These are phyloP conservation scores for Archaeoteleia sp. DNA, from an alignment of 2,888 invertebrate genomes.

Conservation along the genomic window DNA sequence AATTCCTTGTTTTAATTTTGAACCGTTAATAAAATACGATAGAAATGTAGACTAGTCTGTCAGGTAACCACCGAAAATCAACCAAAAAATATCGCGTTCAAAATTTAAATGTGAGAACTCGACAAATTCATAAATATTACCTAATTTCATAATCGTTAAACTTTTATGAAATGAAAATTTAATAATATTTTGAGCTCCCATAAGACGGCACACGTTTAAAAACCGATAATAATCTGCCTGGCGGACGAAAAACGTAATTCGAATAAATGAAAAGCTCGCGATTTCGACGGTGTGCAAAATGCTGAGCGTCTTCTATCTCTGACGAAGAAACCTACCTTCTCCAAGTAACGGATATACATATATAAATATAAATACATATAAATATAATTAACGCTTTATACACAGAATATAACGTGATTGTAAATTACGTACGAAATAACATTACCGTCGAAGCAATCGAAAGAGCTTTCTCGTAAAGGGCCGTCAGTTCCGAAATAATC, in stretches of 20 bases:
- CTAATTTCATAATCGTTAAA: too few species aligned
- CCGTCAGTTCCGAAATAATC: constrained; percentile 50
- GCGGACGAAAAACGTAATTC: constrained; percentile 34
- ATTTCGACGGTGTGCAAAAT: constrained; percentile 30
- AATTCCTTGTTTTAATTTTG: too few species aligned
- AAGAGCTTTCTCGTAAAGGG: constrained; percentile 51
- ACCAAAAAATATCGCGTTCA: not conserved
- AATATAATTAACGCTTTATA: constrained; percentile 50
- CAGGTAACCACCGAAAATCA: constrained; percentile 17
- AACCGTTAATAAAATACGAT: not conserved
- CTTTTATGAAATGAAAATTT: constrained; percentile 3
- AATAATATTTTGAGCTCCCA: not conserved
- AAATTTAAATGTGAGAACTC: constrained; percentile 4
- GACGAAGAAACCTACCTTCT: constrained; percentile 36
- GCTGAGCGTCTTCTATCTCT: constrained; percentile 38
- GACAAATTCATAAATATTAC: not conserved
- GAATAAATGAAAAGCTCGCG: constrained; percentile 21
- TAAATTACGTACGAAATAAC: constrained; percentile 46
- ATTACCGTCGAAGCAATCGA: constrained; percentile 52
- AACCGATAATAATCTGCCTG: constrained; percentile 38
- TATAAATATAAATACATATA: constrained; percentile 42
- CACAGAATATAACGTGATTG: constrained; percentile 44
- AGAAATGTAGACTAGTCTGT: constrained; percentile 20
- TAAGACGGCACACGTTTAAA: not conserved
- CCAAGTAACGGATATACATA: constrained; percentile 42